Conservation (phyloP, 1,140 invertebrate genomes). For the Dendrolimus punctatus region DNA sequence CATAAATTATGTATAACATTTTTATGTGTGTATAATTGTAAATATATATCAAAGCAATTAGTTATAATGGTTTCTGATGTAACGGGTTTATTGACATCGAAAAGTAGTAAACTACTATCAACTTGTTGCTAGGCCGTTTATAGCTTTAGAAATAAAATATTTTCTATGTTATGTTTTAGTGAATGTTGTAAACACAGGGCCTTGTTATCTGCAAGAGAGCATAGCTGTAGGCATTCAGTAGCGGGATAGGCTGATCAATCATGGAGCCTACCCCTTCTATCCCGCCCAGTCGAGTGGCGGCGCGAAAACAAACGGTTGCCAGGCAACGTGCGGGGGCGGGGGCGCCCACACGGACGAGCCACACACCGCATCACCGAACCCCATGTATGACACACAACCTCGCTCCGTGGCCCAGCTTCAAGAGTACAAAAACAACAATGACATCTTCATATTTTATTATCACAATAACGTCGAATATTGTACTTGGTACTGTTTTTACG, state of each 20-base stretch:
- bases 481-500: too few species aligned
- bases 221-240: conserved; percentile 58
- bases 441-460: not conserved
- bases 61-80: too few species aligned
- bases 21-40: too few species aligned
- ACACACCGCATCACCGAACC: conserved; percentile 38
- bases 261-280: conserved; percentile 66
- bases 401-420: not conserved
- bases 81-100: too few species aligned
- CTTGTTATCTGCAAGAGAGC: conserved; percentile 30
- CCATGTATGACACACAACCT: conserved; percentile 44
- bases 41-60: too few species aligned
- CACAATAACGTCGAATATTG: too few species aligned
- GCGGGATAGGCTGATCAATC: conserved; percentile 69
- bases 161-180: too few species aligned
- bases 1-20: too few species aligned
- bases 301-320: conserved; percentile 66
- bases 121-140: too few species aligned
- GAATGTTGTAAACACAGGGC: conserved; percentile 18
- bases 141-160: too few species aligned
- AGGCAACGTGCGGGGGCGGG: conserved; percentile 45
- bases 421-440: not conserved
- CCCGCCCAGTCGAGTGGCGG: conserved; percentile 48
- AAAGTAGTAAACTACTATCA: too few species aligned
- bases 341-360: conserved; percentile 34